Evolutionary conservation across 2,113 vertebrate species (phyloP).

Genomic region (Jacana jacana): DNA sequence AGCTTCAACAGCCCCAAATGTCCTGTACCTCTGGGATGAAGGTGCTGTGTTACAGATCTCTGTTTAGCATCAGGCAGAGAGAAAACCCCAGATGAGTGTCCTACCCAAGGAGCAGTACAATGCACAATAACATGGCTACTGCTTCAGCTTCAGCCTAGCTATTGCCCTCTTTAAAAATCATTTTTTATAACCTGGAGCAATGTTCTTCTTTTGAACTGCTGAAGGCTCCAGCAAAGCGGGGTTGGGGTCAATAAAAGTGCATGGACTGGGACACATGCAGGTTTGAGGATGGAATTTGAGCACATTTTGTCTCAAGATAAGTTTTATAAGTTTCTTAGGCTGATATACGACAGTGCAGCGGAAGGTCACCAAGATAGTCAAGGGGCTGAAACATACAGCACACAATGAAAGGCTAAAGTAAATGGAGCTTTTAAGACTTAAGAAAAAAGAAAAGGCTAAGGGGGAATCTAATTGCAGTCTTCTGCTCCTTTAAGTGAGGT

Average conservation of each 20-base stretch:
- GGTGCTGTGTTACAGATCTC: background rate
- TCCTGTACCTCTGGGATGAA: background rate
- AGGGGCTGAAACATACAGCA: background rate
- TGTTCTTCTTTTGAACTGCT: background rate
- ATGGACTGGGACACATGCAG: background rate
- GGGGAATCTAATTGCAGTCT: background rate
- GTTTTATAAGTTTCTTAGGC: background rate
- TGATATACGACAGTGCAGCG: background rate
- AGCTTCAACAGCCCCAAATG: background rate
- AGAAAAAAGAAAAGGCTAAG: background rate
- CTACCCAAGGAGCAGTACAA: background rate
- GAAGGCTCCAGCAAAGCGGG: background rate
- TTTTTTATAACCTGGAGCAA: background rate
- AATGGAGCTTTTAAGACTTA: background rate
- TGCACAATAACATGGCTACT: background rate
- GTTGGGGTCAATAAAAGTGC: background rate
- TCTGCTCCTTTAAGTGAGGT: background rate
- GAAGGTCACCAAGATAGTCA: background rate
- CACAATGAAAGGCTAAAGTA: background rate
- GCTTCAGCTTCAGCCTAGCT: background rate
- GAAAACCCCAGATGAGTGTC: background rate
- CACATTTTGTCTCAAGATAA: background rate
- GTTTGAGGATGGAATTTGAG: background rate
- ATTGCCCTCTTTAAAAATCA: background rate
- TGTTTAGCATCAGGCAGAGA: background rate